Percentiles rank a stretch among this genome's conserved stretches.
phyloP scores from a whole-genome alignment of 2,797 vertebrate species.

The Peromyscus eremicus region DNA sequence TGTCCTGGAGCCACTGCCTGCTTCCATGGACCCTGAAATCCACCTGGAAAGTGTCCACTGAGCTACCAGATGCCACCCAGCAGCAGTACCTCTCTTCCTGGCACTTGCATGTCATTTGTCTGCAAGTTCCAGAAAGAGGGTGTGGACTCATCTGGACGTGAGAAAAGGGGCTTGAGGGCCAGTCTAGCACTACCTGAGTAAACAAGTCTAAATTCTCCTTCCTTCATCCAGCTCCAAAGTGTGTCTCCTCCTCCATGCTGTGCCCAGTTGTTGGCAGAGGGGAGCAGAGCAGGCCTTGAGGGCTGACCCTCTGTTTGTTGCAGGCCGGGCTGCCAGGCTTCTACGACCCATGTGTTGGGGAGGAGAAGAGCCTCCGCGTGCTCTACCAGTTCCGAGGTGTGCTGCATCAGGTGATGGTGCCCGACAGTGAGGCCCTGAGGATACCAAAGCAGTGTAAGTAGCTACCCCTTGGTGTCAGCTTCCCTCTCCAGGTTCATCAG shows the following conservation, averaged over 20 bases:
- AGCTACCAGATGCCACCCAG: background rate
- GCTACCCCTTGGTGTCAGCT: background rate
- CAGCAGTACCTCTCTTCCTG: background rate
- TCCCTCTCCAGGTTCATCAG: background rate
- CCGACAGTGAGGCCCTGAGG: conserved; percentile 96
- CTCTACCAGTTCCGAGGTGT: conserved; percentile 99
- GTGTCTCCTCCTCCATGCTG: background rate
- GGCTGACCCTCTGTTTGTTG: background rate
- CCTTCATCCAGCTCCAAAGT: background rate
- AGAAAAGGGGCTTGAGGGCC: background rate
- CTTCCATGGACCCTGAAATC: background rate
- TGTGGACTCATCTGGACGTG: accelerated
- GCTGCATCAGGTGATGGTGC: conserved; percentile 97
- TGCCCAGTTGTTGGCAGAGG: background rate
- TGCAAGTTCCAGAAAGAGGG: background rate
- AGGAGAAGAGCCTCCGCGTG: conserved; percentile 98
- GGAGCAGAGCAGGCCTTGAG: background rate
- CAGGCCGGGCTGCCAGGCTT: conserved; percentile 98
- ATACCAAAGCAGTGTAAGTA: conserved; percentile 99
- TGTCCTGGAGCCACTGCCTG: accelerated
- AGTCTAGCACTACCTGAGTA: too few species aligned
- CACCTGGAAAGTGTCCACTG: too few species aligned
- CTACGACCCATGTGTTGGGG: conserved; percentile 98
- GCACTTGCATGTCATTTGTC: accelerated
- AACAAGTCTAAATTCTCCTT: background rate